Conservation (phyloP, 2,797 vertebrate genomes). For the Xenops minutus region DNA sequence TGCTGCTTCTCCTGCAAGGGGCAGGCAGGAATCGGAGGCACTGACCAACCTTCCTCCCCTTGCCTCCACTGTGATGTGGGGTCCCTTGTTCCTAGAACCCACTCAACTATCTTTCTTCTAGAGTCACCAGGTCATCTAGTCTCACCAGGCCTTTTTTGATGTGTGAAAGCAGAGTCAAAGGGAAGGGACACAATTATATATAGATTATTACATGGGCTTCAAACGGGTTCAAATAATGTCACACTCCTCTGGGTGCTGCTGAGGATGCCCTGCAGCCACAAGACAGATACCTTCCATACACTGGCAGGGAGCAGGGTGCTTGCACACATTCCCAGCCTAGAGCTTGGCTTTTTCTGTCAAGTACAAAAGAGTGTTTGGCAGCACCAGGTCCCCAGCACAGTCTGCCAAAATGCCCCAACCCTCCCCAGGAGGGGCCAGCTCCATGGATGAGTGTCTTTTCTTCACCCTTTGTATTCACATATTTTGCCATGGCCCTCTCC, state of each 20-base stretch:
- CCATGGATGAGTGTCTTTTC: not conserved
- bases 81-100: not conserved
- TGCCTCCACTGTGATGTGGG: accelerated
- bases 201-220: not conserved
- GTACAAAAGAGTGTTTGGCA: not conserved
- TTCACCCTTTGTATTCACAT: accelerated
- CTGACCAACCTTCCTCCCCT: not conserved
- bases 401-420: not conserved
- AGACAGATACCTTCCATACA: not conserved
- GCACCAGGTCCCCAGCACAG: not conserved
- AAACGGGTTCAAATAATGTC: not conserved
- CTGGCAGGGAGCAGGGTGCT: not conserved
- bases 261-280: not conserved
- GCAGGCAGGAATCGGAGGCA: not conserved
- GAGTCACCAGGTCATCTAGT: not conserved
- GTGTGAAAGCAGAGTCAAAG: not conserved
- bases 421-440: not conserved
- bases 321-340: not conserved
- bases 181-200: not conserved
- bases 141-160: not conserved
- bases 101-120: not conserved
- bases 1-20: not conserved
- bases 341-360: not conserved
- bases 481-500: not conserved
- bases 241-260: not conserved